phyloP scores from a whole-genome alignment of 2,113 vertebrate species.

The Oryzias curvinotus region DNA sequence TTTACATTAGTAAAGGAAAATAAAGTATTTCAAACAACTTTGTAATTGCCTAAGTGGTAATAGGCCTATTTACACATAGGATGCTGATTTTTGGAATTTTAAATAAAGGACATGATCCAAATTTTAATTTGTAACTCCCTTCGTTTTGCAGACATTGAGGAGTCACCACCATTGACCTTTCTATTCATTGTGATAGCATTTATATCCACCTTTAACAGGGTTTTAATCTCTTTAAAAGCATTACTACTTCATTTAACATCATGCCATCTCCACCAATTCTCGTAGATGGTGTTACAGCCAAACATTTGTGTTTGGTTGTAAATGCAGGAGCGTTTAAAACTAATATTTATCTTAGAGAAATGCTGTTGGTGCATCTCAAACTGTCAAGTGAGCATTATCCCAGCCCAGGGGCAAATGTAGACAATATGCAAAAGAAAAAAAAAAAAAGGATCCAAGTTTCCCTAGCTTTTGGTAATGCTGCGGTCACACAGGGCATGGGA shows the following conservation, averaged over 20 bases:
- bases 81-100: slow-evolving; percentile 18
- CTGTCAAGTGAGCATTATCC: slow-evolving; percentile 68
- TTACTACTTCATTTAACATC: slow-evolving; percentile 56
- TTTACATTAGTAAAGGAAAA: too few species aligned
- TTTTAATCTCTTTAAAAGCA: slow-evolving; percentile 60
- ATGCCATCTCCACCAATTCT: not conserved
- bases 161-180: slow-evolving; percentile 56
- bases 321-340: slow-evolving; percentile 56
- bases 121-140: slow-evolving; percentile 45
- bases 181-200: slow-evolving; percentile 62
- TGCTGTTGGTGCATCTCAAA: slow-evolving; percentile 42
- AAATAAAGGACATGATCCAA: slow-evolving; percentile 39
- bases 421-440: slow-evolving; percentile 57
- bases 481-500: slow-evolving; percentile 7
- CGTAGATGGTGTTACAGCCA: slow-evolving; percentile 27
- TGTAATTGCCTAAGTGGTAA: slow-evolving; percentile 38
- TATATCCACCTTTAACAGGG: slow-evolving; percentile 59
- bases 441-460: slow-evolving; percentile 55
- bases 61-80: slow-evolving; percentile 18
- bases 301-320: slow-evolving; percentile 36
- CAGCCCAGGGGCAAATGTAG: slow-evolving; percentile 67
- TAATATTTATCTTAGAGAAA: slow-evolving; percentile 51
- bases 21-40: slow-evolving; percentile 2
- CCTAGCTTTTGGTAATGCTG: slow-evolving; percentile 44
- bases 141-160: slow-evolving; percentile 33